These are phyloP conservation scores for Gryllus longicercus DNA, from an alignment of 2,888 invertebrate species.

Conservation along the genomic window DNA sequence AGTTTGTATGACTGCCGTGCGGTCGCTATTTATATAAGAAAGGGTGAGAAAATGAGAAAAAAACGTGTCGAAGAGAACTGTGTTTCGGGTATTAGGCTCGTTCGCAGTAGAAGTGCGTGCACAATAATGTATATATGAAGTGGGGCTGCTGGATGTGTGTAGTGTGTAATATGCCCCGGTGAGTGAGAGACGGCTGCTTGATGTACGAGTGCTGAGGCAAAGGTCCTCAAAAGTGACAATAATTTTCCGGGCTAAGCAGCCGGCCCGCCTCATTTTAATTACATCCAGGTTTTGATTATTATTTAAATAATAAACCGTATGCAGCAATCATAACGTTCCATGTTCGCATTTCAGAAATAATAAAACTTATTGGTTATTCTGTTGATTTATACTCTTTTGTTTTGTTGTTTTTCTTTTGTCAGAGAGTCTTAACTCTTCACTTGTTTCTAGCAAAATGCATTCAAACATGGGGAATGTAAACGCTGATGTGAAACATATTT, in stretches of 20 bases:
- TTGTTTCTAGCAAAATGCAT: no score
- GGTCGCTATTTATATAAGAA: background rate
- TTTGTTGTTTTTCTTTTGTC: background rate
- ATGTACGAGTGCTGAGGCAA: background rate
- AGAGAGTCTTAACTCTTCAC: no score
- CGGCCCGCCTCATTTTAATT: background rate
- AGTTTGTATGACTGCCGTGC: constrained; percentile 4
- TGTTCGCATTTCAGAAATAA: constrained; percentile 38
- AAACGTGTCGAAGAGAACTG: background rate
- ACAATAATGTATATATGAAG: no score
- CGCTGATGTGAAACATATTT: no score
- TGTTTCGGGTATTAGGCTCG: no score
- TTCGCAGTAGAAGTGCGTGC: no score
- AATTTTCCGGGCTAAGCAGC: background rate
- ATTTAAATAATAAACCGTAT: background rate
- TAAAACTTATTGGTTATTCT: constrained; percentile 30
- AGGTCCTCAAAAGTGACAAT: background rate
- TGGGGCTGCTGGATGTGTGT: no score
- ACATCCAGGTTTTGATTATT: constrained; percentile 9
- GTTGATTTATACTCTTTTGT: constrained; percentile 1
- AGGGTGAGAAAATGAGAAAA: background rate
- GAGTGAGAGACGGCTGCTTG: background rate
- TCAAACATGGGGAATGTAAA: no score
- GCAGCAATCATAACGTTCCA: constrained; percentile 36
- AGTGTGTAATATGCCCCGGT: background rate